Evolutionary conservation across 92 coral and sea anemone genomes (phyloP).

Genomic region (Metridium senile): DNA sequence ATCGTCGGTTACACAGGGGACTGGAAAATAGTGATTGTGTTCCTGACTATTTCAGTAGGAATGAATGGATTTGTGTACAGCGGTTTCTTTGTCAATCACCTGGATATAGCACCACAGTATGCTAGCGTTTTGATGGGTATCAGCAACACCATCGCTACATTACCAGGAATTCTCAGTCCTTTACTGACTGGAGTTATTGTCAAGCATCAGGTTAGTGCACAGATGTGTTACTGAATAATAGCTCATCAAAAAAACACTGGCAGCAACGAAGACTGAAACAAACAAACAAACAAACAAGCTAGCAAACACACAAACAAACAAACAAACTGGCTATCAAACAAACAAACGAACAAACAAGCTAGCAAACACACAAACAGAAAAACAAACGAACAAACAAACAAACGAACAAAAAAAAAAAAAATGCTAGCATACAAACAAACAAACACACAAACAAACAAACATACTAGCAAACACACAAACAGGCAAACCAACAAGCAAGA

Average conservation of each 20-base stretch:
- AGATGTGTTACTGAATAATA: too few relatives aligned
- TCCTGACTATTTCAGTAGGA: slow-evolving; percentile 86
- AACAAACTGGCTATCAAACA: not conserved
- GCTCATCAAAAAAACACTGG: not conserved
- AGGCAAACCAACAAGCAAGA: not conserved
- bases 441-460: not conserved
- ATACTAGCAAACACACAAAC: not conserved
- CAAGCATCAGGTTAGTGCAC: slow-evolving; percentile 79
- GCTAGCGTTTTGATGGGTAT: slow-evolving; percentile 91
- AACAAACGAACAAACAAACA: not conserved
- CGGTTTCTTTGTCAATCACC: slow-evolving; percentile 94
- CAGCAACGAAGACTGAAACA: not conserved
- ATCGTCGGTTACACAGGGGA: slow-evolving; percentile 80
- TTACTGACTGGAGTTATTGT: slow-evolving; percentile 86
- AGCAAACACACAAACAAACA: not conserved
- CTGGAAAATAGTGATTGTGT: slow-evolving; percentile 74
- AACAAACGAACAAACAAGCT: not conserved
- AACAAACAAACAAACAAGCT: not conserved
- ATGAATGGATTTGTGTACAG: slow-evolving; percentile 94
- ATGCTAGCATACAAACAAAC: not conserved
- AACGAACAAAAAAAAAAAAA: not conserved
- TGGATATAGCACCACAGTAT: slow-evolving; percentile 92
- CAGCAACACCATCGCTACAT: slow-evolving; percentile 82
- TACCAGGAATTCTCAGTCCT: slow-evolving; percentile 94
- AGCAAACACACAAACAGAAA: not conserved